Percentiles rank a stretch among this genome's conserved stretches.
Evolutionary conservation across 2,113 vertebrate genomes (phyloP).

Genomic region (Blennius ocellaris): DNA sequence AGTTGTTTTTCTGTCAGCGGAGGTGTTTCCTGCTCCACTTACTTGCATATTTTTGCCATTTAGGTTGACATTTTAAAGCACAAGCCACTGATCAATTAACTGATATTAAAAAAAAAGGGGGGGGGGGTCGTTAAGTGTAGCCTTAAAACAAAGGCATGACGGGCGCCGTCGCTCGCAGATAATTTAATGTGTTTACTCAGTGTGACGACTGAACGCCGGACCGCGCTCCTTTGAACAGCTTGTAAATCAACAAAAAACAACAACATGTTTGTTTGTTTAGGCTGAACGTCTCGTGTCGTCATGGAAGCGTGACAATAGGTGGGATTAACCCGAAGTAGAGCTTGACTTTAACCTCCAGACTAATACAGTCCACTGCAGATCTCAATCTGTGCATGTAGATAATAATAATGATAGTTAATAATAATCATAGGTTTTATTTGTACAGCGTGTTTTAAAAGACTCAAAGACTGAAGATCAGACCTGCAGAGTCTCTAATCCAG

Average conservation of each 20-base stretch:
- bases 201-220: not conserved
- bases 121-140: not conserved
- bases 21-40: not conserved
- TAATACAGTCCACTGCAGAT: too few relatives aligned
- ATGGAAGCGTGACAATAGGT: too few relatives aligned
- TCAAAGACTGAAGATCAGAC: too few relatives aligned
- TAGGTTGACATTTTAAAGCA: not conserved
- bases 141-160: conserved; percentile 3
- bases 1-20: not conserved
- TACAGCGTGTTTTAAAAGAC: too few relatives aligned
- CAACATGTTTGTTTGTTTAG: conserved; percentile 1
- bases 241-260: not conserved
- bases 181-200: not conserved
- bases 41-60: not conserved
- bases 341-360: too few relatives aligned
- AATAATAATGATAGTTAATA: too few relatives aligned
- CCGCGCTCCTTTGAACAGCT: not conserved
- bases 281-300: not conserved
- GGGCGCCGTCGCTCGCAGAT: not conserved
- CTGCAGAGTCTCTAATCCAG: too few relatives aligned
- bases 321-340: too few relatives aligned
- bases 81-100: not conserved
- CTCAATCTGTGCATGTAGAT: too few relatives aligned
- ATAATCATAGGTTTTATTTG: too few relatives aligned
- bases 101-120: not conserved